Conservation (phyloP, 2,888 invertebrate genomes). For the Lepidocyrtoides sp. region DNA sequence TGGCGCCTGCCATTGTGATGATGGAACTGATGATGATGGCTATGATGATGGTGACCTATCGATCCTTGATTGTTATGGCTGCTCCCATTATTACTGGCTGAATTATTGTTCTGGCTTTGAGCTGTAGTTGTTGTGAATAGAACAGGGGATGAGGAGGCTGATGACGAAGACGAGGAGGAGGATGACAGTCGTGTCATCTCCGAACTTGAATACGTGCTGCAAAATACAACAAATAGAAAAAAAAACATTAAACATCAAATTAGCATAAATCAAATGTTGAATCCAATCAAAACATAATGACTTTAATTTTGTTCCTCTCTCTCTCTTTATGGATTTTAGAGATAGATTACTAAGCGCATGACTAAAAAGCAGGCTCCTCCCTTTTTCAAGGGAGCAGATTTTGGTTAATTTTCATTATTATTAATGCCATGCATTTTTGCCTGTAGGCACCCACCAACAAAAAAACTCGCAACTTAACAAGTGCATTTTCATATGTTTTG, state of each 20-base stretch:
- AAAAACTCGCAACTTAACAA: neutral
- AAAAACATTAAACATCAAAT: constrained; percentile 22
- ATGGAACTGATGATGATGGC: constrained; percentile 76
- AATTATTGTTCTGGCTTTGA: constrained; percentile 80
- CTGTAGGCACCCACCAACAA: constrained; percentile 22
- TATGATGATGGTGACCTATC: constrained; percentile 66
- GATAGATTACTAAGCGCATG: neutral
- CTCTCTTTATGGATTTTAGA: neutral
- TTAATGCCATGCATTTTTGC: neutral
- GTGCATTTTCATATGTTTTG: constrained; percentile 29
- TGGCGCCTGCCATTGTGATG: constrained; percentile 66
- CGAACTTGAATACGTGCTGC: constrained; percentile 85
- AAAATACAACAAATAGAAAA: constrained; percentile 52
- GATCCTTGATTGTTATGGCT: constrained; percentile 70
- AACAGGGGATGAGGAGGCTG: constrained; percentile 85
- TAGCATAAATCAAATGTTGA: constrained; percentile 21
- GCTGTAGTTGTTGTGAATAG: constrained; percentile 84
- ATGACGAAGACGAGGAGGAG: constrained; percentile 84
- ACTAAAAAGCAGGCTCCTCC: constrained; percentile 46
- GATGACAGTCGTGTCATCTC: constrained; percentile 85
- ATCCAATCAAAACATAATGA: constrained; percentile 13
- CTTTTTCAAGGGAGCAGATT: constrained; percentile 27
- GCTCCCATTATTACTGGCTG: constrained; percentile 60
- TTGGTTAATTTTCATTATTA: neutral
- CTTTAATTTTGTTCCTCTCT: neutral